Evolutionary conservation across 2,797 vertebrate genomes (phyloP), one percentile per base, ranked within the genome.

Genomic region (Alectoris magna): DNA sequence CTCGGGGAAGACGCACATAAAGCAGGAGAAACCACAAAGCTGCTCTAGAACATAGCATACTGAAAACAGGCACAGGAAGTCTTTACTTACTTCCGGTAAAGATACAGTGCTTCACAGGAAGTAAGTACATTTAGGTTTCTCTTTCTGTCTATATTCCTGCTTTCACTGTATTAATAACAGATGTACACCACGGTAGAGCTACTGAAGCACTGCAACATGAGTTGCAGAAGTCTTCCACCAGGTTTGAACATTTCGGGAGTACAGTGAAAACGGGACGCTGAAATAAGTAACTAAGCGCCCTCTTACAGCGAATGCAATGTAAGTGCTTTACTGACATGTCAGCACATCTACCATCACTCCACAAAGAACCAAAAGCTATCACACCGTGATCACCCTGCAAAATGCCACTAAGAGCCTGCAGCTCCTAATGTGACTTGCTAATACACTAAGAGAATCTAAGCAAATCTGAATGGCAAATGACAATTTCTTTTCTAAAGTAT

Each of bases 171-270:
- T 74, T 41, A 90, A 74, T 17, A 74, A 36, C 29, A 70, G 27
- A 76, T 6, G 7, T 48, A 77, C 34, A 38, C 24, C 1, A 2
- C 11, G 38, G 74, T 0, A 0, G 5, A 22, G 24, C 4, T 27
- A 85, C 11, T 53, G n/a, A 85, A 23, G 71, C 49, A 58, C 11
- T 26, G 56, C 17, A 81, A 56, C 9, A 66, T n/a, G 16, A 55
- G 27, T 7, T 0, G 27, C 2, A 27, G 11, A n/a, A 15, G 2
- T 21, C 14, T 21, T 17, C 12, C 14, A 31, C 21, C 23, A 63
- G n/a, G 9, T 5, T 59, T n/a, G 11, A 79, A 74, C 19, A 56
- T 3, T 58, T 74, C 38, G 29, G 51, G 9, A 58, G 62, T 2
- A 14, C 9, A 34, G 34, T 58, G 38, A 64, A 36, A 67, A 36